These are phyloP conservation scores for Anastatus disparis DNA, from an alignment of 1,140 invertebrate species.

Conservation along the genomic window DNA sequence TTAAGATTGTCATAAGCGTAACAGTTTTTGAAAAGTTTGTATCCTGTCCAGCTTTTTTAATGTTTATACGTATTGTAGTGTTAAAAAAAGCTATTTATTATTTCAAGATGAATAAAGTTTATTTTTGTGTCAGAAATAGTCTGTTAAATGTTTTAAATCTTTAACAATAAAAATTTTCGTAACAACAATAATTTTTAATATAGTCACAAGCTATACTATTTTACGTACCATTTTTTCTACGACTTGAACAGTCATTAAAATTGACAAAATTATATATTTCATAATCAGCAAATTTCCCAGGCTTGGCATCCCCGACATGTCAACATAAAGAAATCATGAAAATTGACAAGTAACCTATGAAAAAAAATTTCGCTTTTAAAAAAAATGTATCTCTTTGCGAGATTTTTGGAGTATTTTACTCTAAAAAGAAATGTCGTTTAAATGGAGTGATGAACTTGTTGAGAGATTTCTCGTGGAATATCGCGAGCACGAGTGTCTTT, in stretches of 20 bases:
- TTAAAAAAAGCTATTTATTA: conserved; percentile 18
- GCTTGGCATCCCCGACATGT: not conserved
- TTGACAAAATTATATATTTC: not conserved
- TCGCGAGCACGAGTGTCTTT: conserved; percentile 53
- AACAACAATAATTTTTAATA: no score
- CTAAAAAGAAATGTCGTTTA: conserved; percentile 39
- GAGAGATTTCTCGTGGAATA: conserved; percentile 50
- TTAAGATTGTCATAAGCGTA: no score
- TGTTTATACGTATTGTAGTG: conserved; percentile 1
- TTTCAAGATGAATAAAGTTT: conserved; percentile 22
- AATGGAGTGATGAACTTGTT: conserved; percentile 50
- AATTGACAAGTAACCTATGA: conserved; percentile 15
- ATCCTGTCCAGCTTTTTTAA: not conserved
- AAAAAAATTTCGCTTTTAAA: not conserved
- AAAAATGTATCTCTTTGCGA: not conserved
- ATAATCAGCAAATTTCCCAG: not conserved
- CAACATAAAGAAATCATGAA: not conserved
- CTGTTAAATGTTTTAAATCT: not conserved
- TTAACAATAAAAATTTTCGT: not conserved
- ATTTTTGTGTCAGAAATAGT: conserved; percentile 4
- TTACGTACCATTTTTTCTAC: no score
- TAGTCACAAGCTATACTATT: no score
- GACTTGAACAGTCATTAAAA: no score
- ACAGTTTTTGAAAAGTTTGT: not conserved
- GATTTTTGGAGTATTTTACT: not conserved